These are phyloP conservation scores for Micrasema longulum DNA, from an alignment of 1,140 invertebrate species.

Conservation along the genomic window DNA sequence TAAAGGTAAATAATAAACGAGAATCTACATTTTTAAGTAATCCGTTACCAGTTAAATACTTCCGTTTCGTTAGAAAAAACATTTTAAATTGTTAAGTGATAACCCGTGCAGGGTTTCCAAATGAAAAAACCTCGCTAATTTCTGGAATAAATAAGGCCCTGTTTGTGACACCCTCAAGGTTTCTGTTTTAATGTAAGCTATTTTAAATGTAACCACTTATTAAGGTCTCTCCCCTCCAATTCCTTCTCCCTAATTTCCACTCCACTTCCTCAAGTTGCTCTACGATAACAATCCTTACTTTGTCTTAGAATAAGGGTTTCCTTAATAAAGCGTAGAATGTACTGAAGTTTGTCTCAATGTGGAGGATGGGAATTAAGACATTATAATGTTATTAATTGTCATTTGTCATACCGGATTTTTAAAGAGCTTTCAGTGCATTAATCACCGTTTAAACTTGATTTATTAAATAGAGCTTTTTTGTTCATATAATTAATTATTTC, in stretches of 20 bases:
- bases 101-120: background rate
- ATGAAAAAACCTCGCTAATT: too few relatives aligned
- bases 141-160: too few relatives aligned
- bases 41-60: background rate
- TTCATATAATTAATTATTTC: too few relatives aligned
- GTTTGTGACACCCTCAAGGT: conserved; percentile 35
- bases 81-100: background rate
- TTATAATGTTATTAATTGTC: conserved; percentile 53
- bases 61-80: background rate
- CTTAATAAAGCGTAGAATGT: conserved; percentile 38
- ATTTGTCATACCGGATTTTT: conserved; percentile 50
- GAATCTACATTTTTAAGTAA: background rate
- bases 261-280: conserved; percentile 31
- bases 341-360: conserved; percentile 22
- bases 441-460: too few relatives aligned
- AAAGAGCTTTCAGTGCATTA: too few relatives aligned
- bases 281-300: conserved; percentile 45
- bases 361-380: conserved; percentile 48
- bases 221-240: conserved; percentile 37
- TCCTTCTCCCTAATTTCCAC: conserved; percentile 29
- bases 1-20: background rate
- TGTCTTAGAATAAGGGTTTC: conserved; percentile 44
- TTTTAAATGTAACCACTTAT: conserved; percentile 55
- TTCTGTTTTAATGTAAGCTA: conserved; percentile 50
- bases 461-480: too few relatives aligned